Evolutionary conservation across 30 jellyfish, hydroid and myxozoan species (phyloP), one percentile per base, ranked within the genome.

Genomic region (Pelagia noctiluca): DNA sequence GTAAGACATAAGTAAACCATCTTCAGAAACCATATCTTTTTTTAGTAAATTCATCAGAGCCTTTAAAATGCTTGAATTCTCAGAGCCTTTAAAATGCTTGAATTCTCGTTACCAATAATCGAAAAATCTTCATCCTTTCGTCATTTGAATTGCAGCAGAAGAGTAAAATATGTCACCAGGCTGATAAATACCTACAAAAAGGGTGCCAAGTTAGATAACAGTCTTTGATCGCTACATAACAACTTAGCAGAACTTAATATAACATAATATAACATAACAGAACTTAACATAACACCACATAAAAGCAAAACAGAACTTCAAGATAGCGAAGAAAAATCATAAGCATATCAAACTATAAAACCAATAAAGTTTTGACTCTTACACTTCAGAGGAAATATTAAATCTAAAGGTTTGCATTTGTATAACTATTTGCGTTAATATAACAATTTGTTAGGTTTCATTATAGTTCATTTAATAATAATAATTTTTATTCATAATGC

Each of bases 101-200:
- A n/a, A n/a, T n/a, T n/a, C n/a, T n/a, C n/a, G n/a, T n/a, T n/a
- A n/a, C n/a, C n/a, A n/a, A n/a, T n/a, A n/a, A n/a, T n/a, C n/a
- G n/a, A n/a, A n/a, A n/a, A n/a, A n/a, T n/a, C n/a, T n/a, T n/a
- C n/a, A n/a, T n/a, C n/a, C n/a, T n/a, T n/a, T 5, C 26, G 34
- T 76, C 30, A 80, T 32, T 80, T 80, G 90, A 80, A 80, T 50
- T 80, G 90, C 42, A 80, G n/a, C 76, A 80, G 82, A 16, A 80
- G 79, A 2, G 90, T 80, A 35, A 80, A 80, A 53, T 80, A 80
- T 50, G 90, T 80, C 33, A 80, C 36, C 84, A 80, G 21, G 70
- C 90, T 80, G 25, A 80, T 80, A 68, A 80, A 80, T 38, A 80
- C 90, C 90, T 80, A 70, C 4, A 61, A 47, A 31, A 28, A 50